These are phyloP conservation scores for Dolichopus griseipennis DNA, from an alignment of 2,888 invertebrate species.

Conservation along the genomic window DNA sequence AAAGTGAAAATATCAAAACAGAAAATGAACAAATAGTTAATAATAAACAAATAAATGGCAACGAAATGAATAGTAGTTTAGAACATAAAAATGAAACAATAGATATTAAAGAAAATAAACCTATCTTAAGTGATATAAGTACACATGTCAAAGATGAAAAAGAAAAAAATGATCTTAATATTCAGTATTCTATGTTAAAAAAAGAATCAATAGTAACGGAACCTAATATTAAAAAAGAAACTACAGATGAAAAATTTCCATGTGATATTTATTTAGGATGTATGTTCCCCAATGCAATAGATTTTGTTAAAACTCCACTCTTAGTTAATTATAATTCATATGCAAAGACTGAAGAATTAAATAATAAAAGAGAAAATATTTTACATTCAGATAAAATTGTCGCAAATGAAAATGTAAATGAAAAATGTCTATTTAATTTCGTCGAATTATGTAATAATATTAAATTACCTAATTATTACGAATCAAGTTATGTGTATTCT, in stretches of 20 bases:
- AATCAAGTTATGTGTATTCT: slow-evolving; percentile 42
- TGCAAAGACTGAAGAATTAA: neutral
- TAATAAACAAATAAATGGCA: neutral
- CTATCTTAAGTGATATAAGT: neutral
- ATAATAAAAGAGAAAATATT: neutral
- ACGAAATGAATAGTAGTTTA: neutral
- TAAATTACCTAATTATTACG: slow-evolving; percentile 41
- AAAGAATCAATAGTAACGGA: neutral
- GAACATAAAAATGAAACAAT: neutral
- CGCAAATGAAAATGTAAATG: neutral
- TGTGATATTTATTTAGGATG: slow-evolving; percentile 6
- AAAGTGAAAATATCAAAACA: slow-evolving; percentile 10
- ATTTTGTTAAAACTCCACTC: neutral
- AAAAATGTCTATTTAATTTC: neutral
- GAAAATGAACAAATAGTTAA: neutral
- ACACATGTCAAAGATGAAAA: neutral
- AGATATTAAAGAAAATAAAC: slow-evolving; percentile 4
- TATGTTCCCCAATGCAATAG: slow-evolving; percentile 1
- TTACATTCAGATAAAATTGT: slow-evolving; percentile 1
- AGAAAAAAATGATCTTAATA: neutral
- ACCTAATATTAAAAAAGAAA: neutral
- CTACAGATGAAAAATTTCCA: neutral
- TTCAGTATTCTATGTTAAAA: neutral
- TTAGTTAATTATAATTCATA: neutral
- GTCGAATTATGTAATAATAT: neutral